Base-by-base conservation (phyloP, 2,797 vertebrate species). In the Anabacerthia variegaticeps region DNA sequence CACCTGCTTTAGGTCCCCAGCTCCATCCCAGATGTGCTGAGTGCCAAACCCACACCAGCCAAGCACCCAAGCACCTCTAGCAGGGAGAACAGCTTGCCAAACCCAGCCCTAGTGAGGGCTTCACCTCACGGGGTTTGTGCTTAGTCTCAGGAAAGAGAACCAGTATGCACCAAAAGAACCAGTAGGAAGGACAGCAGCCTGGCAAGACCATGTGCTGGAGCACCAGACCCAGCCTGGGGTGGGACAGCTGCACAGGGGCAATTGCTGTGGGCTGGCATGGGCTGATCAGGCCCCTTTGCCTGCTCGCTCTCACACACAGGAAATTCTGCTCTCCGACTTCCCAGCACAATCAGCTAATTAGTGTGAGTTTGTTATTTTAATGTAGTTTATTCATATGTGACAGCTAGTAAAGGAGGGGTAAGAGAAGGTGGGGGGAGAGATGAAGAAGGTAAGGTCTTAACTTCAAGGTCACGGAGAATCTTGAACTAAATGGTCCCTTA, bases 261-360 rank as follows among this genome's bases (percentile, higher is more conserved):
- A 91, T 55, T 0, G 0, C 86, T 19, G 27, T 26, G 67, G 73
- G 58, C 39, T 85, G 89, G 91, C 46, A 67, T 52, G 22, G 68
- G 66, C 55, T 75, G 89, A 89, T 96, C 92, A 88, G 84, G 91
- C 55, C 66, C 69, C 77, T 81, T 27, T 49, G 82, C 69, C 88
- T 91, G 84, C 95, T 88, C 1, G 14, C 41, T 86, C 89, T 58
- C 6, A 0, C 72, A 78, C 84, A 95, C 85, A 93, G 95, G 95
- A 95, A 95, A 97, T 95, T 97, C 93, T 94, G 89, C 91, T 96
- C 96, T 95, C 94, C 83, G 81, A 96, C 91, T 95, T 96, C 92
- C 95, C 95, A 94, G 91, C 95, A 96, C 96, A 97, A 96, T 96
- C 96, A 97, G 87, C 94, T 97, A 96, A 97, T 97, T 96, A 95